phyloP scores from a whole-genome alignment of 37 sponge, comb jelly and placozoan species.

The Cladorhizidae sp. region DNA sequence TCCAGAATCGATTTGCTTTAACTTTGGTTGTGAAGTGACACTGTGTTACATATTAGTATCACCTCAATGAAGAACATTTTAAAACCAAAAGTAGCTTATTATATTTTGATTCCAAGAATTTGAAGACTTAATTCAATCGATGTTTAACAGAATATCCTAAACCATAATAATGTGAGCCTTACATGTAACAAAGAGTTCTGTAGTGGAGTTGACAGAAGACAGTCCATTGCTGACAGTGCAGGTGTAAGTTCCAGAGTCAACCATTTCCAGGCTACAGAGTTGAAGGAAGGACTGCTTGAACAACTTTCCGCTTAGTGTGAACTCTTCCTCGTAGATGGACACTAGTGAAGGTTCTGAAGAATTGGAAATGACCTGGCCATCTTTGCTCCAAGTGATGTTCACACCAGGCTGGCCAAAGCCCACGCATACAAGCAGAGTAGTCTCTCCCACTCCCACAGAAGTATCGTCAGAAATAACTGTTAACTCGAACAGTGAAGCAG shows the following conservation, averaged over 20 bases:
- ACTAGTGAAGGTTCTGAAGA: slow-evolving; percentile 1
- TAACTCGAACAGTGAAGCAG: too few species aligned
- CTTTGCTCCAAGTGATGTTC: slow-evolving; percentile 9
- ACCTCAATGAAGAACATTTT: too few species aligned
- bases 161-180: too few species aligned
- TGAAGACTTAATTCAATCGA: too few species aligned
- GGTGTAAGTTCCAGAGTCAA: not conserved
- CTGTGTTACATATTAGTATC: too few species aligned
- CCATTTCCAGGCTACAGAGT: not conserved
- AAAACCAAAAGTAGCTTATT: too few species aligned
- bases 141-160: too few species aligned
- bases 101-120: too few species aligned
- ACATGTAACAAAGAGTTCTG: slow-evolving; percentile 2
- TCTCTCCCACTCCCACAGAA: slow-evolving; percentile 7
- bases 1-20: too few species aligned
- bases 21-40: too few species aligned
- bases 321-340: slow-evolving; percentile 5
- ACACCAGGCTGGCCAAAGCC: slow-evolving; percentile 11
- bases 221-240: slow-evolving; percentile 17
- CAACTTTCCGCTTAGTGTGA: not conserved
- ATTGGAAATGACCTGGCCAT: slow-evolving; percentile 10
- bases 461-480: not conserved
- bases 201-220: not conserved
- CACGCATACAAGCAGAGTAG: slow-evolving; percentile 17
- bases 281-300: slow-evolving; percentile 23